These are phyloP conservation scores for Epirrhoe tristata DNA, from an alignment of 2,888 invertebrate genomes.

Conservation along the genomic window DNA sequence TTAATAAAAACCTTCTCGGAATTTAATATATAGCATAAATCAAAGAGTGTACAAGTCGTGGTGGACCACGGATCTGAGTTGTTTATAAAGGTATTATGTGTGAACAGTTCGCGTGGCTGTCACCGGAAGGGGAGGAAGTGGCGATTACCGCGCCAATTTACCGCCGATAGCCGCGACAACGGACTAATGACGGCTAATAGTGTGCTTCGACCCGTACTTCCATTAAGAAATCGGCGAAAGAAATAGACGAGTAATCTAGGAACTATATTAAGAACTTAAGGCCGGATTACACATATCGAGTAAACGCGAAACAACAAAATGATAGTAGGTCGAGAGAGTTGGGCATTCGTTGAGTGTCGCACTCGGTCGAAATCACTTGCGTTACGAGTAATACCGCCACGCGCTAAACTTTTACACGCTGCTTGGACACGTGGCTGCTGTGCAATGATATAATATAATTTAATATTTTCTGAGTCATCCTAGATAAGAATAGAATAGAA, in stretches of 20 bases:
- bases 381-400: too few relatives aligned
- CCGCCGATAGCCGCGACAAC: constrained; percentile 29
- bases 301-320: too few relatives aligned
- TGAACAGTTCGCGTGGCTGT: constrained; percentile 27
- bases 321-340: too few relatives aligned
- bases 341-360: too few relatives aligned
- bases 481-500: too few relatives aligned
- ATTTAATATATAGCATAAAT: not conserved
- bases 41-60: not conserved
- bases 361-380: too few relatives aligned
- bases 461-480: too few relatives aligned
- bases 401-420: too few relatives aligned
- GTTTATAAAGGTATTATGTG: constrained; percentile 26
- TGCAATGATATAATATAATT: too few relatives aligned
- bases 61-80: not conserved
- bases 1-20: constrained; percentile 2
- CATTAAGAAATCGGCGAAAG: constrained; percentile 23
- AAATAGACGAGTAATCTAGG: constrained; percentile 9
- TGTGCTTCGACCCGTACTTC: constrained; percentile 10
- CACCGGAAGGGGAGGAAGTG: constrained; percentile 30
- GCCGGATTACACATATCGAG: too few relatives aligned
- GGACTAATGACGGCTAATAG: constrained; percentile 30
- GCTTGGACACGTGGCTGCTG: too few relatives aligned
- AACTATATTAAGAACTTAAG: not conserved
- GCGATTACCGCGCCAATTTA: constrained; percentile 29